Conservation (phyloP, 2,113 vertebrate species). For the Melanocharis versteri region DNA sequence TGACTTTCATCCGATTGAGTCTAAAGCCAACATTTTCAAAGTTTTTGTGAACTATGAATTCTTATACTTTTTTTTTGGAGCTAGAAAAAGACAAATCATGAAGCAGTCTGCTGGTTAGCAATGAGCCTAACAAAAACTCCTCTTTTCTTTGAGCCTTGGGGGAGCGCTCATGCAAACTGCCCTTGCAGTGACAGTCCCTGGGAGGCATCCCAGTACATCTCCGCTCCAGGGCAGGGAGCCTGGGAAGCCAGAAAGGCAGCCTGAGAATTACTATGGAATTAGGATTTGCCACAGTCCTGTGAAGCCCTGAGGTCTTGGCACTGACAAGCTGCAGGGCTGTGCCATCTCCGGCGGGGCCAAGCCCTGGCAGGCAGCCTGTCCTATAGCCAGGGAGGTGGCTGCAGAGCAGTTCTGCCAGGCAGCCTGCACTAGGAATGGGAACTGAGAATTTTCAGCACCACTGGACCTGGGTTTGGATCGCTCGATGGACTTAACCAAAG, state of each 20-base stretch:
- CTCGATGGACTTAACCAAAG: not conserved
- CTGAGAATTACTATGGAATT: not conserved
- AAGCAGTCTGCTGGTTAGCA: not conserved
- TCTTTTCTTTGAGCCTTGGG: not conserved
- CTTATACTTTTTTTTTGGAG: not conserved
- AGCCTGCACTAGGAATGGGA: not conserved
- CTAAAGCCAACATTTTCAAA: not conserved
- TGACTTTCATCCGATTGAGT: not conserved
- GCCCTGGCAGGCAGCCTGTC: not conserved
- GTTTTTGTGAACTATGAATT: not conserved
- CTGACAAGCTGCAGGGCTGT: not conserved
- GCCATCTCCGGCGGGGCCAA: rapidly evolving
- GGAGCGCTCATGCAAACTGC: not conserved
- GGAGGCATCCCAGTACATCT: not conserved
- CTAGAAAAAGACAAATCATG: not conserved
- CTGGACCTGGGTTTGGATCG: not conserved
- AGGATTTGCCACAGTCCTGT: not conserved
- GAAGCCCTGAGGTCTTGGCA: not conserved
- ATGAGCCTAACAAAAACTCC: not conserved
- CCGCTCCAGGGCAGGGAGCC: not conserved
- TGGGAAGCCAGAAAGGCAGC: constrained; percentile 11
- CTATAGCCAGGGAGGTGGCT: not conserved
- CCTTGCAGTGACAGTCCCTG: not conserved
- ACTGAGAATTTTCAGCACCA: not conserved
- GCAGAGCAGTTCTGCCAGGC: not conserved